These are phyloP conservation scores for Varroa destructor DNA, from an alignment of 1,140 invertebrate species.

Conservation along the genomic window DNA sequence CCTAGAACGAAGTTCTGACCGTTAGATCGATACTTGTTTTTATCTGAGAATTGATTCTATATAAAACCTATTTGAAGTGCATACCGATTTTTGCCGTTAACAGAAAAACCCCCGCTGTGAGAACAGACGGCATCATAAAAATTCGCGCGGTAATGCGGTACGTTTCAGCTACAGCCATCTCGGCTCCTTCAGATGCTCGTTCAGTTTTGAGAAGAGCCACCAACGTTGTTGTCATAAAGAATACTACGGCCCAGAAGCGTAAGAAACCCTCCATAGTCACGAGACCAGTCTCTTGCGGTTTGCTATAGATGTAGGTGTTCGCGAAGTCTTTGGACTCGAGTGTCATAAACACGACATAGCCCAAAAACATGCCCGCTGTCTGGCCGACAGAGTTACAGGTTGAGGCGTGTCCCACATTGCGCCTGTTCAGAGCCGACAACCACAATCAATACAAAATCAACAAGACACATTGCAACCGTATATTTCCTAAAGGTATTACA, in stretches of 20 bases:
- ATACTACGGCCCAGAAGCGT: slow-evolving; percentile 86
- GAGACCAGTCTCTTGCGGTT: slow-evolving; percentile 56
- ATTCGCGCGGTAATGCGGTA: slow-evolving; percentile 73
- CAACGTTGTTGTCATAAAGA: slow-evolving; percentile 75
- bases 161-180: slow-evolving; percentile 56
- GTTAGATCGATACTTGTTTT: not conserved
- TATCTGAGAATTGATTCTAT: slow-evolving; percentile 27
- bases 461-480: not conserved
- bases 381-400: slow-evolving; percentile 98
- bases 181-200: slow-evolving; percentile 44
- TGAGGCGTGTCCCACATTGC: slow-evolving; percentile 94
- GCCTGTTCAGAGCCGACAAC: slow-evolving; percentile 38
- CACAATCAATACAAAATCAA: not conserved
- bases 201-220: slow-evolving; percentile 81
- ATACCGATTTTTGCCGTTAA: slow-evolving; percentile 62
- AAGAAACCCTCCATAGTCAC: slow-evolving; percentile 79
- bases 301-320: slow-evolving; percentile 70
- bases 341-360: slow-evolving; percentile 91
- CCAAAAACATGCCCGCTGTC: slow-evolving; percentile 91
- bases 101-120: slow-evolving; percentile 57
- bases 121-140: slow-evolving; percentile 64
- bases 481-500: not conserved
- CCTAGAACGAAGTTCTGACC: slow-evolving; percentile 49
- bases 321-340: slow-evolving; percentile 93
- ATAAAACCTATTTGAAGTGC: not conserved